Evolutionary conservation across 1,140 invertebrate genomes (phyloP).

Genomic region (Psilanteris sp.): DNA sequence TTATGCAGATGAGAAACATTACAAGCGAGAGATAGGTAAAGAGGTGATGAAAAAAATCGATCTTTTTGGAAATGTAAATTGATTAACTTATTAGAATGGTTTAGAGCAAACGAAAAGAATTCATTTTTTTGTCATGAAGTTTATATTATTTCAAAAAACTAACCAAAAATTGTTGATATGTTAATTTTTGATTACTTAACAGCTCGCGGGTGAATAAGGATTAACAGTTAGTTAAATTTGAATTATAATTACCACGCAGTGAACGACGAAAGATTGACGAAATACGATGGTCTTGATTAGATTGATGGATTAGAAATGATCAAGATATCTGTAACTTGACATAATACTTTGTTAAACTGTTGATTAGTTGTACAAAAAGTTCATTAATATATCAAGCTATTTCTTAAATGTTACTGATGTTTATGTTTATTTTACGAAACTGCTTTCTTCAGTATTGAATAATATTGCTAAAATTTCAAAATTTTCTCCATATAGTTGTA

Average conservation of each 20-base stretch:
- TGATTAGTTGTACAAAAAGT: slow-evolving; percentile 36
- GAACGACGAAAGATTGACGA: slow-evolving; percentile 52
- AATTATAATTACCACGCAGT: slow-evolving; percentile 65
- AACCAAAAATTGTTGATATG: too few species aligned
- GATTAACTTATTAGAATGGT: slow-evolving; percentile 23
- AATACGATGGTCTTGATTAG: slow-evolving; percentile 63
- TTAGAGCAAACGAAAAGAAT: too few species aligned
- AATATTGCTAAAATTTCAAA: background rate
- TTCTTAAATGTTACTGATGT: too few species aligned
- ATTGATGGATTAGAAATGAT: slow-evolving; percentile 67
- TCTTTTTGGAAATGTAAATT: slow-evolving; percentile 31
- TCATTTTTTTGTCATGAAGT: too few species aligned
- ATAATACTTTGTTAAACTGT: slow-evolving; percentile 43
- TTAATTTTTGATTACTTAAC: slow-evolving; percentile 53
- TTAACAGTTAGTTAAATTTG: slow-evolving; percentile 74
- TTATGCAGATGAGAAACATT: slow-evolving; percentile 55
- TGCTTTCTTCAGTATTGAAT: too few species aligned
- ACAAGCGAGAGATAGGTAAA: slow-evolving; percentile 18
- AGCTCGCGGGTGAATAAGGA: slow-evolving; percentile 64
- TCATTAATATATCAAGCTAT: slow-evolving; percentile 36
- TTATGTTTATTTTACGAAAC: slow-evolving; percentile 54
- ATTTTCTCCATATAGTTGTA: too few species aligned
- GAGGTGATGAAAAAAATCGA: slow-evolving; percentile 6
- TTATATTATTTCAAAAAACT: too few species aligned
- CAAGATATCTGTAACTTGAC: slow-evolving; percentile 46